phyloP scores from a whole-genome alignment of 2,113 vertebrate species.

The Oryzias woworae region DNA sequence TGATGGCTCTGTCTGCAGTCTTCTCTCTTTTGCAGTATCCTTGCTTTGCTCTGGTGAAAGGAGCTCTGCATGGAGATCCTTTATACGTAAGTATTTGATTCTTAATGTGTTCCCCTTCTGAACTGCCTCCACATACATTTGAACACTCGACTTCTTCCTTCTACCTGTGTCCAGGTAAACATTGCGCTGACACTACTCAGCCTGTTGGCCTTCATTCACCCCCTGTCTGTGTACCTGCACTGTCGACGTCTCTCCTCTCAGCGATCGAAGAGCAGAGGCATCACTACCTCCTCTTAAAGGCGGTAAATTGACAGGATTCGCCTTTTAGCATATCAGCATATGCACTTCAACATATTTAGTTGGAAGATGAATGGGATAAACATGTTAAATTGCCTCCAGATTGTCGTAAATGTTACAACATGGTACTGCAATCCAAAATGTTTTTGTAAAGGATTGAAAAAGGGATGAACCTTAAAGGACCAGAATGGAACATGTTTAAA shows the following conservation, averaged over 20 bases:
- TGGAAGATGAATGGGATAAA: background rate
- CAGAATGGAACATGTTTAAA: background rate
- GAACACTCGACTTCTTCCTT: background rate
- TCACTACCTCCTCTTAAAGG: slow-evolving; percentile 18
- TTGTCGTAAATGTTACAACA: background rate
- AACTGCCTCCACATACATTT: background rate
- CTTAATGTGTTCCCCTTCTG: background rate
- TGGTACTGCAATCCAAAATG: background rate
- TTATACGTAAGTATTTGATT: slow-evolving; percentile 78
- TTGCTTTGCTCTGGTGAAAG: slow-evolving; percentile 81
- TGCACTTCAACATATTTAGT: background rate
- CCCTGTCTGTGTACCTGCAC: slow-evolving; percentile 77
- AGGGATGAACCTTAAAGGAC: background rate
- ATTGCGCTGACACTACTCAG: slow-evolving; percentile 75
- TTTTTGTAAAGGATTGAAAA: background rate
- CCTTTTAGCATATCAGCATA: background rate
- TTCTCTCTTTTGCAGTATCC: slow-evolving; percentile 88
- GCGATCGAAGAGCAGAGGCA: slow-evolving; percentile 16
- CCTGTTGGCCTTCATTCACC: slow-evolving; percentile 83
- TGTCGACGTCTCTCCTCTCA: slow-evolving; percentile 55
- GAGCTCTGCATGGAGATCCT: slow-evolving; percentile 73
- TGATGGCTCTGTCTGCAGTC: slow-evolving; percentile 85
- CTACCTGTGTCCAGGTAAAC: slow-evolving; percentile 79
- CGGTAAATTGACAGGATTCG: background rate
- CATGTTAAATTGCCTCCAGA: background rate